Evolutionary conservation across 2,113 vertebrate species (phyloP).

Genomic region (Myxocyprinus asiaticus): DNA sequence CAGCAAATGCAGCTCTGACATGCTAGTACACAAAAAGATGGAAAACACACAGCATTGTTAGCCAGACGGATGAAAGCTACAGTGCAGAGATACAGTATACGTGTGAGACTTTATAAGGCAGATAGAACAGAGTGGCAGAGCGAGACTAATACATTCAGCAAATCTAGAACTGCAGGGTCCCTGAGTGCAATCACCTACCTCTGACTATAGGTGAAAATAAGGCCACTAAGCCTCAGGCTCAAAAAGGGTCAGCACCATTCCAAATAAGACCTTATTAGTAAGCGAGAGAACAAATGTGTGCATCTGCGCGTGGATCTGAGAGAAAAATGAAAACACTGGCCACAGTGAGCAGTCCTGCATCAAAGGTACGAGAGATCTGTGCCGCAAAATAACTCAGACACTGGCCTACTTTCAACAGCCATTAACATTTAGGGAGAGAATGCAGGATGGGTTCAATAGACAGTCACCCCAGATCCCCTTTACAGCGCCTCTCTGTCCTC

Average conservation of each 20-base stretch:
- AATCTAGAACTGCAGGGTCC: constrained; percentile 16
- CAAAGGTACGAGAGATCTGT: constrained; percentile 39
- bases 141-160: constrained; percentile 22
- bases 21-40: not conserved
- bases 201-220: constrained; percentile 31
- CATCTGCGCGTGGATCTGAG: not conserved
- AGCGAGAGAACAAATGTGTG: not conserved
- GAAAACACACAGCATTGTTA: constrained; percentile 18
- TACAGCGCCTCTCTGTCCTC: not conserved
- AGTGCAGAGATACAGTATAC: too few relatives aligned
- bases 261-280: constrained; percentile 37
- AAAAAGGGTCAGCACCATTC: constrained; percentile 25
- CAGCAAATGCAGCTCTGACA: not conserved
- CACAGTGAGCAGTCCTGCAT: constrained; percentile 23
- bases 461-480: constrained; percentile 30
- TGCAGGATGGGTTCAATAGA: constrained; percentile 20
- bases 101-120: not conserved
- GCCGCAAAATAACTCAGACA: constrained; percentile 34
- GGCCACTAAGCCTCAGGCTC: constrained; percentile 22
- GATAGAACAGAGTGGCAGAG: constrained; percentile 20
- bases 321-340: not conserved
- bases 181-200: constrained; percentile 14
- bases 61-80: not conserved
- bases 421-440: constrained; percentile 36
- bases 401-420: constrained; percentile 50